Conservation (phyloP, 2,888 invertebrate species). For the Xestoiulus laeticollis region DNA sequence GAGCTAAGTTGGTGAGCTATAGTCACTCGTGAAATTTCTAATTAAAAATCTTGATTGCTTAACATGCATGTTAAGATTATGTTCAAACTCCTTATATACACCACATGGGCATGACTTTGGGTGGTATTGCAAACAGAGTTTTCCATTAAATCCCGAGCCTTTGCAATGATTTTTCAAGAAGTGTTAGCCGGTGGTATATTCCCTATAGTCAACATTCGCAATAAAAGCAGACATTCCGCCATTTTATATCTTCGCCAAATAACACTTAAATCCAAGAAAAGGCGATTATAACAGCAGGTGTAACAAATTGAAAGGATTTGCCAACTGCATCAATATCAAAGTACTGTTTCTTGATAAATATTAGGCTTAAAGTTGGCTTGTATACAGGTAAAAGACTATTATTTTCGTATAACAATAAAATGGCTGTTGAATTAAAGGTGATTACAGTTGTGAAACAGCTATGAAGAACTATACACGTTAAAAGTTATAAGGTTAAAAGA, state of each 20-base stretch:
- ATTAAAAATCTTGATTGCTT: constrained; percentile 8
- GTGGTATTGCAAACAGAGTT: not conserved
- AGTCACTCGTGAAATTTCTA: not conserved
- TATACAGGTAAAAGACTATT: not conserved
- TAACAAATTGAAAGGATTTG: constrained; percentile 30
- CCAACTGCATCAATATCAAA: not conserved
- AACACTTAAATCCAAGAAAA: constrained; percentile 15
- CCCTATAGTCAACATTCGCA: not conserved
- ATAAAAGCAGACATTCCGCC: not conserved
- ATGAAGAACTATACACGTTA: not conserved
- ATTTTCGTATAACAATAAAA: constrained; percentile 17
- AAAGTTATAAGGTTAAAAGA: not conserved
- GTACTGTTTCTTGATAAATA: not conserved
- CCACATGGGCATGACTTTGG: not conserved
- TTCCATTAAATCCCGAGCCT: not conserved
- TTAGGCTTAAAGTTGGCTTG: not conserved
- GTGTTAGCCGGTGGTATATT: constrained; percentile 24
- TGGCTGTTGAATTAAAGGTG: not conserved
- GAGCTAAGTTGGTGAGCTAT: not conserved
- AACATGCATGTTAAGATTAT: not conserved
- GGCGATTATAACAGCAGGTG: constrained; percentile 43
- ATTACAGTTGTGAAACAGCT: constrained; percentile 28
- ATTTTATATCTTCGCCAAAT: constrained; percentile 35
- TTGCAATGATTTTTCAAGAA: not conserved
- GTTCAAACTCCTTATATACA: not conserved